Conservation (phyloP, 2,797 vertebrate species). For the Chelidonichthys spinosus region DNA sequence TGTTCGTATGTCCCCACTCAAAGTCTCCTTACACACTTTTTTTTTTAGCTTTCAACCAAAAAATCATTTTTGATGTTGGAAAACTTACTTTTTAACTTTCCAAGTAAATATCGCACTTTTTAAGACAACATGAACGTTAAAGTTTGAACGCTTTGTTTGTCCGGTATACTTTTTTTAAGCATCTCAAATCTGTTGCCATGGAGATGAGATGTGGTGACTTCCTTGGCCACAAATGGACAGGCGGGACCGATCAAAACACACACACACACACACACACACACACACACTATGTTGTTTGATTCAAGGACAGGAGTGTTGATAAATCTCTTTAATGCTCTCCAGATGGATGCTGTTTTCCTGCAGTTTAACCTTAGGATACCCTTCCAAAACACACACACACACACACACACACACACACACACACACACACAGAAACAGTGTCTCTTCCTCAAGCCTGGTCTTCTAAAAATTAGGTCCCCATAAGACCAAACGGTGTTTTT, state of each 20-base stretch:
- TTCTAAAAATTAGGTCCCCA: too few species aligned
- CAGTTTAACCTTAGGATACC: slow-evolving; percentile 94
- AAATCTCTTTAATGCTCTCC: slow-evolving; percentile 95
- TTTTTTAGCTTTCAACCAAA: too few species aligned
- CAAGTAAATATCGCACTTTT: too few species aligned
- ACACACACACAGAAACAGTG: slow-evolving; percentile 1
- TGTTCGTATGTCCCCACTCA: not conserved
- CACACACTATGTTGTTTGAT: slow-evolving; percentile 79
- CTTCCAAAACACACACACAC: slow-evolving; percentile 64
- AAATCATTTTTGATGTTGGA: too few species aligned
- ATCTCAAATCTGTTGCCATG: not conserved
- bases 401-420: slow-evolving; percentile 4
- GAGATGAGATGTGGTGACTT: not conserved
- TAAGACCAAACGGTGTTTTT: too few species aligned
- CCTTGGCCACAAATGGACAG: not conserved
- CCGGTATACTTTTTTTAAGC: too few species aligned
- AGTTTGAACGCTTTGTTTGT: too few species aligned
- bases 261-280: too few species aligned
- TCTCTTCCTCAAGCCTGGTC: too few species aligned
- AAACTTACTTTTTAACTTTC: too few species aligned
- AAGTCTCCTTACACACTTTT: not conserved
- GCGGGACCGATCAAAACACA: too few species aligned
- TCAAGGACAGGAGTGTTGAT: slow-evolving; percentile 90
- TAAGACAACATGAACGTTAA: too few species aligned
- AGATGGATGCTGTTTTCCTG: slow-evolving; percentile 92